Percentiles rank a stretch among this genome's conserved stretches.
Evolutionary conservation across 2,113 vertebrate species (phyloP).

Genomic region (Lipotes vexillifer): DNA sequence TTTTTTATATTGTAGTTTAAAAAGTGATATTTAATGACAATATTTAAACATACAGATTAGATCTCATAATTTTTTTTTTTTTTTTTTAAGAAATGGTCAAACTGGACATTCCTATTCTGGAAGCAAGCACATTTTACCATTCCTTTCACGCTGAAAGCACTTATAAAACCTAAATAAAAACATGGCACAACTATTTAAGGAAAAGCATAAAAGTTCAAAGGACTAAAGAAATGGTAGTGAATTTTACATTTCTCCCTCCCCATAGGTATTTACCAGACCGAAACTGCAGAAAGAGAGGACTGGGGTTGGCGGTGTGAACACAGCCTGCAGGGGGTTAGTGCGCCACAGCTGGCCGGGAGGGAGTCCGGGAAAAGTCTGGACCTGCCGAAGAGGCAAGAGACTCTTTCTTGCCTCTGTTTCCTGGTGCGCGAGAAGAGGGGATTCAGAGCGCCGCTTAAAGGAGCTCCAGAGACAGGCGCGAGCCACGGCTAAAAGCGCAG

Average conservation of each 20-base stretch:
- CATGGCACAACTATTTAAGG: not conserved
- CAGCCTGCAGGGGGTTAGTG: too few relatives aligned
- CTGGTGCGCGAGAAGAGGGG: too few relatives aligned
- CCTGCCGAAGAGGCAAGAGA: too few relatives aligned
- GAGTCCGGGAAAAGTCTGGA: too few relatives aligned
- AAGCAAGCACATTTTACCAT: not conserved
- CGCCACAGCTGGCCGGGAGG: too few relatives aligned
- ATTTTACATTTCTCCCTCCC: not conserved
- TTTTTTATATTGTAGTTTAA: not conserved
- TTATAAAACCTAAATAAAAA: not conserved
- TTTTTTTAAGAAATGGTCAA: not conserved
- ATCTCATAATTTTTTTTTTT: not conserved
- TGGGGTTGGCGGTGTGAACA: too few relatives aligned
- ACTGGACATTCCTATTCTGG: not conserved
- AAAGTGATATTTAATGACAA: not conserved
- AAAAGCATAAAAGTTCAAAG: not conserved
- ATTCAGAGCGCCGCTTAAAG: too few relatives aligned
- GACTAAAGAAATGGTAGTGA: not conserved
- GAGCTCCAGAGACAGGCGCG: too few relatives aligned
- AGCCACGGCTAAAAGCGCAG: too few relatives aligned
- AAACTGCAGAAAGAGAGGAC: not conserved
- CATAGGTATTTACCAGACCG: rapidly evolving
- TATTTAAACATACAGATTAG: not conserved
- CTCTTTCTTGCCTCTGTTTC: too few relatives aligned
- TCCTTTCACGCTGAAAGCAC: not conserved